Conservation (phyloP, 2,113 vertebrate genomes). For the Chlamydotis undulata region DNA sequence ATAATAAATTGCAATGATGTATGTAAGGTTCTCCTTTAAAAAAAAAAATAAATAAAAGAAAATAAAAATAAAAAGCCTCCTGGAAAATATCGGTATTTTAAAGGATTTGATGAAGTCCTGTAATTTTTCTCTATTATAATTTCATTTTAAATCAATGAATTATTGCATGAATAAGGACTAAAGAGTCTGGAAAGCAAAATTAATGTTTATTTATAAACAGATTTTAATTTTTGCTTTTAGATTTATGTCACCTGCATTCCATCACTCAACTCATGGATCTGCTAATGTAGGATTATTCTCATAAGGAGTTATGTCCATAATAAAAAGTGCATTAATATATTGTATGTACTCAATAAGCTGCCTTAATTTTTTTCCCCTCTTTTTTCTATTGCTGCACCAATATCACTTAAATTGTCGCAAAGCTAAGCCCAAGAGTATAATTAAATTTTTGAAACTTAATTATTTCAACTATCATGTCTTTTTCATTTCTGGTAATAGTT, state of each 20-base stretch:
- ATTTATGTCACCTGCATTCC: not conserved
- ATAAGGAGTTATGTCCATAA: not conserved
- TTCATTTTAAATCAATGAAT: not conserved
- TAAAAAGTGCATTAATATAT: not conserved
- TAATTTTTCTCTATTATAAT: not conserved
- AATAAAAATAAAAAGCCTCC: not conserved
- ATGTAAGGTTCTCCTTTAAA: not conserved
- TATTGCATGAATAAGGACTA: not conserved
- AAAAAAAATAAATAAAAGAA: not conserved
- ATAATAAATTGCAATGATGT: not conserved
- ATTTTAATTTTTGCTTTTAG: constrained; percentile 15
- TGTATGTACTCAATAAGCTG: not conserved
- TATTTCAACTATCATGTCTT: not conserved
- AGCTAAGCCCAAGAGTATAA: not conserved
- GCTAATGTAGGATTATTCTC: not conserved
- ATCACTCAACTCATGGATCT: not conserved
- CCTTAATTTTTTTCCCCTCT: not conserved
- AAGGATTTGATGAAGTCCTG: not conserved
- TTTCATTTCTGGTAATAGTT: not conserved
- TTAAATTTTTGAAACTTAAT: not conserved
- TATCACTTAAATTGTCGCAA: not conserved
- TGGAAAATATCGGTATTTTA: not conserved
- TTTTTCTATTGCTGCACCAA: not conserved
- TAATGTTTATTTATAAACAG: constrained; percentile 28
- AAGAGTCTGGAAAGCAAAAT: constrained; percentile 16